Evolutionary conservation across 1,140 invertebrate genomes (phyloP), one percentile per base, ranked within the genome.

Genomic region (Delia radicum): DNA sequence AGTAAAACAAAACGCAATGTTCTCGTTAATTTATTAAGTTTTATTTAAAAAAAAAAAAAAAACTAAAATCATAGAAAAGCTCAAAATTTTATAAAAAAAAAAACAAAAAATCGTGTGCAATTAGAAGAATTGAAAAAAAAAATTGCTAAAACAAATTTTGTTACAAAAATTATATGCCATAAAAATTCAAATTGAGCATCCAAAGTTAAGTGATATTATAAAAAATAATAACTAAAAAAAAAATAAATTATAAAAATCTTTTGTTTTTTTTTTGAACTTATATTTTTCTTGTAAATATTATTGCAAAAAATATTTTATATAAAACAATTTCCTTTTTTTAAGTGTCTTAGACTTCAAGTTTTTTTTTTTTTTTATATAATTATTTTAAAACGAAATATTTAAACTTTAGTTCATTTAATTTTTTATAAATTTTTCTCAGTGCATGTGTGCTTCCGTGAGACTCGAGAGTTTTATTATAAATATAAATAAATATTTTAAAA

Each of bases 371-470:
- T 21, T n/a, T n/a, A 33, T 31, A 55, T 55, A 24, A 37, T 10
- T 55, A 55, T 55, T 55, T 42, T 55, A 37, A 37, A 37, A 37
- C 8, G 3, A 1, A 27, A 63, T 27, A 7, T 69, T 69, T 67
- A 63, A n/a, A n/a, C 6, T 63, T 63, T 28, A 12, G 26, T 28
- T 0, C n/a, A 48, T 73, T 27, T 46, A 48, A 1, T 4, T 73
- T 13, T 48, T 48, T 24, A 55, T 33, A 42, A 31, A 63, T 29
- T 26, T 65, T 27, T 73, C 33, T 76, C 75, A 76, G 65, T 69
- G 55, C 48, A 65, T 21, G 71, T 73, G 76, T 77, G 76, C 76
- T 77, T 77, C 76, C 76, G 65, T 67, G 48, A 55, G 62, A 74
- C 67, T 74, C 42, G 15, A 77, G 73, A 74, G 48, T 74, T 74